Evolutionary conservation across 1,140 invertebrate genomes (phyloP).

Genomic region (Pogonomyrmex barbatus): DNA sequence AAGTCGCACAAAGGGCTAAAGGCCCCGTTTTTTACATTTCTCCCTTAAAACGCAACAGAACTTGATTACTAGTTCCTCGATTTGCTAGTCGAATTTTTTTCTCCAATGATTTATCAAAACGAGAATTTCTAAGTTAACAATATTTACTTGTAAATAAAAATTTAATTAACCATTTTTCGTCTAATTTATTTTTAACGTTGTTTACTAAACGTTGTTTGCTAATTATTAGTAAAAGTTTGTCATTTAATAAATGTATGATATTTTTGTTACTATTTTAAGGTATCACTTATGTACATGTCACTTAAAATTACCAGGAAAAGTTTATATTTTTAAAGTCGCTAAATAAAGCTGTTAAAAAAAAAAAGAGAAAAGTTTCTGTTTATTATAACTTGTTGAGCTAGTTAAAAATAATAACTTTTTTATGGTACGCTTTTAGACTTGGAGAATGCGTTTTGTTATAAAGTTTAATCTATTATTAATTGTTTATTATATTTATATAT

Average conservation of each 20-base stretch:
- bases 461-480: constrained; percentile 24
- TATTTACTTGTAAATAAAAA: not conserved
- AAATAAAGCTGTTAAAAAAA: not conserved
- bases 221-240: too few relatives aligned
- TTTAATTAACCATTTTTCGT: not conserved
- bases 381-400: not conserved
- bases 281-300: not conserved
- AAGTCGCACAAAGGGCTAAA: not conserved
- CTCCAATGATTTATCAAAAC: not conserved
- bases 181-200: too few relatives aligned
- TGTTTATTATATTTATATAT: not conserved
- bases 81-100: not conserved
- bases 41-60: not conserved
- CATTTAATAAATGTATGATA: not conserved
- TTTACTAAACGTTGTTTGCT: too few relatives aligned
- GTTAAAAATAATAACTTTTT: constrained; percentile 28
- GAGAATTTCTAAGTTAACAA: not conserved
- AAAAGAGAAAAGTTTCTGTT: not conserved
- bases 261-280: not conserved
- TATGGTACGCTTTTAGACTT: not conserved
- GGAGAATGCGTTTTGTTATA: not conserved
- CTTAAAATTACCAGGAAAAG: not conserved
- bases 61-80: not conserved
- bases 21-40: not conserved
- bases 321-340: not conserved